Percentiles rank a stretch among this genome's conserved stretches.
Conservation (phyloP, 2,888 invertebrate species). For the Agrochola lota region DNA sequence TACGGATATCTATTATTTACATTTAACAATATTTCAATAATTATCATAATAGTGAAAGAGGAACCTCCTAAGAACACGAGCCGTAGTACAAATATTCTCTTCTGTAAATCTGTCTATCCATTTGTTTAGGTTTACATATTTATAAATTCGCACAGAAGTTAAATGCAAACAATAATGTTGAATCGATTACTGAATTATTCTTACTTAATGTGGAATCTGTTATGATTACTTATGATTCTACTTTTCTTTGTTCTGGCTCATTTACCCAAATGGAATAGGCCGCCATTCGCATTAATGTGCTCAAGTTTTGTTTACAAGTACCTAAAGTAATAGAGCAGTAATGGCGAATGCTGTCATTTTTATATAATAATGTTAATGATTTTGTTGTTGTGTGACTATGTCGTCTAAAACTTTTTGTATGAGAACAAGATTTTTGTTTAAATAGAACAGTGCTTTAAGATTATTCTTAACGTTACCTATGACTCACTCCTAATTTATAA, state of each 20-base stretch:
- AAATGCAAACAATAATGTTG: conserved; percentile 23
- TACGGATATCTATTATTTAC: background rate
- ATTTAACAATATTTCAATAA: background rate
- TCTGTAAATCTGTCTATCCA: background rate
- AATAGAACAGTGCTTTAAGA: background rate
- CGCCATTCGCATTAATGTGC: conserved; percentile 16
- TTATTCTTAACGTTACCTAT: too few species aligned
- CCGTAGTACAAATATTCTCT: background rate
- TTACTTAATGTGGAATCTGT: conserved; percentile 36
- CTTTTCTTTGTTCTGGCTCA: conserved; percentile 39
- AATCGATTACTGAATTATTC: conserved; percentile 22
- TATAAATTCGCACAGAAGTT: background rate
- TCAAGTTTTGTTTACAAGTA: conserved; percentile 17
- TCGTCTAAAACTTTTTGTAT: background rate
- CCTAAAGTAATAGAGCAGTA: background rate
- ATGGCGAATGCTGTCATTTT: background rate
- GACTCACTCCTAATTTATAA: background rate
- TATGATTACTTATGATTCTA: conserved; percentile 15
- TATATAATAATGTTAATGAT: background rate
- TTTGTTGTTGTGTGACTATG: background rate
- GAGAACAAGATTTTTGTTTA: background rate
- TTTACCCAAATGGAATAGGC: conserved; percentile 23
- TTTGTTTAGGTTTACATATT: background rate
- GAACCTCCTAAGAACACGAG: too few species aligned
- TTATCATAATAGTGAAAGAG: background rate